phyloP scores from a whole-genome alignment of 2,888 invertebrate species.

The Odontomyia ornata region DNA sequence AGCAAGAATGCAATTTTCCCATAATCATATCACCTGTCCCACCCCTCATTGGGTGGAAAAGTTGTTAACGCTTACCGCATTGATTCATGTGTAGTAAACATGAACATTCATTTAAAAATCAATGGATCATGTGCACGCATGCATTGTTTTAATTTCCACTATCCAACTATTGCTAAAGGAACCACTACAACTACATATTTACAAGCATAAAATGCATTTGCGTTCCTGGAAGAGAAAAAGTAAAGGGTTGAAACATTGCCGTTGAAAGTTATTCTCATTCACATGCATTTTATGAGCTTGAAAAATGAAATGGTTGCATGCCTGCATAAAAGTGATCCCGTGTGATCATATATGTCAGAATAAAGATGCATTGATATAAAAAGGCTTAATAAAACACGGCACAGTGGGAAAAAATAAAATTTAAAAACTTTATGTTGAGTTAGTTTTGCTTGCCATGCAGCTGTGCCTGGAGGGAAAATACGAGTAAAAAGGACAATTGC shows the following conservation, averaged over 20 bases:
- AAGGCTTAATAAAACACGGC: background rate
- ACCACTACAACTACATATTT: background rate
- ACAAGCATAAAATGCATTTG: background rate
- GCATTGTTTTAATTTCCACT: background rate
- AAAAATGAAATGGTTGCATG: constrained; percentile 1
- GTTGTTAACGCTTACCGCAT: background rate
- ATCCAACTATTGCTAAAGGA: background rate
- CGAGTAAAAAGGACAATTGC: background rate
- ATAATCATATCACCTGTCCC: background rate
- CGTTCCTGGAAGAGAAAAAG: background rate
- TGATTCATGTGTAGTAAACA: background rate
- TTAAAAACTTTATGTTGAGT: background rate
- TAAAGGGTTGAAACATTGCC: background rate
- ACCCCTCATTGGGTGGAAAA: background rate
- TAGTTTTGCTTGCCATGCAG: background rate
- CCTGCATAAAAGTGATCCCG: background rate
- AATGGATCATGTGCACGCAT: background rate
- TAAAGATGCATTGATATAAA: background rate
- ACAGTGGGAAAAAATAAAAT: background rate
- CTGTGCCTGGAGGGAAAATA: background rate
- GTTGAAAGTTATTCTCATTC: background rate
- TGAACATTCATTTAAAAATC: background rate
- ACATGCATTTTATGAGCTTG: background rate
- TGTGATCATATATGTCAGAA: background rate
- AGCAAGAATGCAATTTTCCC: background rate